These are phyloP conservation scores for Euplexia lucipara DNA, from an alignment of 2,888 invertebrate species.

Conservation along the genomic window DNA sequence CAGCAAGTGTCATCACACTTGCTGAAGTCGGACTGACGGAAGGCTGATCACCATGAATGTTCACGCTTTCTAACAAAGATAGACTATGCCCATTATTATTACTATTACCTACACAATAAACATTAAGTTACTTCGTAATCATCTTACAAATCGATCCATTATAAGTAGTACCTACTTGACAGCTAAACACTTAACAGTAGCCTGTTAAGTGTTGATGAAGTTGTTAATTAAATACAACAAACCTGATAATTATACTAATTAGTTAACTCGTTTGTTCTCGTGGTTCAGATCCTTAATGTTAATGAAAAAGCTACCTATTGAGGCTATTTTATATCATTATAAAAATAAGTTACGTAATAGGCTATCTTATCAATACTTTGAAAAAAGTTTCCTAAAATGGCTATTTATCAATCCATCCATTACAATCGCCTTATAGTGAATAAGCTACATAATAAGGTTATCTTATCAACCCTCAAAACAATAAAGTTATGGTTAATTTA, in stretches of 20 bases:
- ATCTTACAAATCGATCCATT: slow-evolving; percentile 12
- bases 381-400: no score
- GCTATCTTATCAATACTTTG: no score
- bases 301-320: not conserved
- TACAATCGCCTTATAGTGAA: no score
- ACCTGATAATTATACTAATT: slow-evolving; percentile 41
- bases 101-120: not conserved
- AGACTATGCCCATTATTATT: no score
- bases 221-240: slow-evolving; percentile 24
- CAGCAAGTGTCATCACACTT: no score
- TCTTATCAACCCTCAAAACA: no score
- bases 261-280: slow-evolving; percentile 13
- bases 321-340: not conserved
- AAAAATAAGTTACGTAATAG: not conserved
- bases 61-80: no score
- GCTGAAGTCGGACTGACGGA: no score
- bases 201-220: slow-evolving; percentile 17
- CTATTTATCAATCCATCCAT: no score
- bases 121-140: not conserved
- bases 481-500: no score
- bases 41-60: no score
- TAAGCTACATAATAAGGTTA: no score
- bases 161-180: slow-evolving; percentile 3
- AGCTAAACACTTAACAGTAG: slow-evolving; percentile 22
- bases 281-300: not conserved